Base-by-base conservation (phyloP, 2,797 vertebrate species). In the Lepidocolaptes lacrymiger region DNA sequence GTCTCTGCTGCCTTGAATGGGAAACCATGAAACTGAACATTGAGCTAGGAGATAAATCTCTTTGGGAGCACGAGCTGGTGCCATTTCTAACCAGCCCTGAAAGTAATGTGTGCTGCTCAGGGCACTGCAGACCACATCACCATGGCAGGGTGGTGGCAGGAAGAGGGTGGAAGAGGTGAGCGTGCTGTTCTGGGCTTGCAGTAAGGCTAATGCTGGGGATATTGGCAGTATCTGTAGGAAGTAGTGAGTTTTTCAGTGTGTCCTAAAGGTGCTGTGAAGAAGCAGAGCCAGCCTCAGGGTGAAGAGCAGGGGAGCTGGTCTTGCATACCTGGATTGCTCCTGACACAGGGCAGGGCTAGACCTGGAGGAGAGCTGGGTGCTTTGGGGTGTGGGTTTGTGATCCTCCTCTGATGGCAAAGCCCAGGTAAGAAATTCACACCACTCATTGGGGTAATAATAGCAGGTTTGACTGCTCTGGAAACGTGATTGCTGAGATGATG, bases 11-110 rank as follows among this genome's bases (percentile, higher is more conserved):
- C 71, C 80, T 89, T 89, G 86, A 91, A 83, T 95, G 54, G 85
- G 74, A 91, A 92, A 26, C 63, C 55, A 34, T 89, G 78, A 72
- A 77, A 93, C 5, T 61, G 66, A 81, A 17, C 55, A 46, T 26
- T 36, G 85, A 91, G 64, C 36, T n/a, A 22, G 75, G 55, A 81
- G 48, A 88, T 94, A 83, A 93, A 94, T 94, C 78, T 92, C 34
- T 32, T 52, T 34, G 55, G 63, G 75, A 44, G 37, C 72, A 56
- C 0, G 24, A 85, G 37, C 59, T 34, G 44, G 55, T 71, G 61
- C 52, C 36, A 11, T 78, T 90, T 77, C 82, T 41, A 58, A 73
- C 41, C 48, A 56, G 41, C 55, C 61, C 49, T 44, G 85, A 62
- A 62, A 79, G 85, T 76, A 77, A 62, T 0, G 0, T 0, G 0